These are phyloP conservation scores for Tinea semifulvella DNA, from an alignment of 2,888 invertebrate species.

Conservation along the genomic window DNA sequence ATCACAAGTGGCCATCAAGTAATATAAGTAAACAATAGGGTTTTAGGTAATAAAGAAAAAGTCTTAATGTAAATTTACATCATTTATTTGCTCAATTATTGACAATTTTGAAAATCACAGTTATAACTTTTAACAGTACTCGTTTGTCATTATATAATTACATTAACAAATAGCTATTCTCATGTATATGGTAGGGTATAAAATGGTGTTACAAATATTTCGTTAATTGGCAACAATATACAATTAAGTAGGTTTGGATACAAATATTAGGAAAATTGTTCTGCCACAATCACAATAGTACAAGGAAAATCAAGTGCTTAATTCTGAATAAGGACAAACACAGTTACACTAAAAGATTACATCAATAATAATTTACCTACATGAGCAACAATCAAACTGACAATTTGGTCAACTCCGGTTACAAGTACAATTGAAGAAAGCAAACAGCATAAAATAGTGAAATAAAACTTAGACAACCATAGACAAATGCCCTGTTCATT, in stretches of 20 bases:
- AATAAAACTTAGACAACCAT: background rate
- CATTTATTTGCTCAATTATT: constrained; percentile 67
- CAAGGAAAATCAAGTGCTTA: background rate
- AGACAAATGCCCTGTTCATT: background rate
- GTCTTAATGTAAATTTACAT: constrained; percentile 28
- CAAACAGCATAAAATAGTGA: constrained; percentile 4
- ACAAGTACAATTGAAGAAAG: background rate
- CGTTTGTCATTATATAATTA: constrained; percentile 45
- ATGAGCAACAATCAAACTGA: constrained; percentile 7
- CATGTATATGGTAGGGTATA: constrained; percentile 61
- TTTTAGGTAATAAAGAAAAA: background rate
- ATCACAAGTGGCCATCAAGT: too few species aligned
- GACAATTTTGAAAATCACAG: constrained; percentile 68
- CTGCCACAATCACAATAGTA: constrained; percentile 9
- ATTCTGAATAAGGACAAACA: constrained; percentile 17
- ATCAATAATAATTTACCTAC: background rate
- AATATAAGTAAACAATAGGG: too few species aligned
- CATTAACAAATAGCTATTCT: constrained; percentile 42
- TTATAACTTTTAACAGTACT: constrained; percentile 58
- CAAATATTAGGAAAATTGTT: constrained; percentile 2
- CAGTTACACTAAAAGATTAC: constrained; percentile 23
- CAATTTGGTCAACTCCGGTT: background rate
- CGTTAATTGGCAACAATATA: constrained; percentile 53
- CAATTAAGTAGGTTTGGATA: constrained; percentile 7
- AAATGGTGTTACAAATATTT: constrained; percentile 61